These are phyloP conservation scores for Fringilla coelebs DNA, from an alignment of 2,797 vertebrate genomes.

Conservation along the genomic window DNA sequence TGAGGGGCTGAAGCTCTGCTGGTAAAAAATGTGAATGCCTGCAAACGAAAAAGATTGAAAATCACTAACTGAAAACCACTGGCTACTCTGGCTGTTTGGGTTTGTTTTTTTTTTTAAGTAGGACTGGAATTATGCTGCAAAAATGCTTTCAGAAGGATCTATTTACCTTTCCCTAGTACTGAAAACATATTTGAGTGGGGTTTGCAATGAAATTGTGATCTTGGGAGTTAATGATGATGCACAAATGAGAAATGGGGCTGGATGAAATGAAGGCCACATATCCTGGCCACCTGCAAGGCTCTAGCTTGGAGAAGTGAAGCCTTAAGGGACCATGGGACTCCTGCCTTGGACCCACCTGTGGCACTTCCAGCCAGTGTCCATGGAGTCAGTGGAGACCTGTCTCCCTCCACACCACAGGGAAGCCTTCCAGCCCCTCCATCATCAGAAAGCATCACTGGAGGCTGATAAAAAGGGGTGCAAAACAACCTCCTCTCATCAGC, in stretches of 20 bases:
- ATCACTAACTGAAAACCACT: not conserved
- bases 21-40: not conserved
- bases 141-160: not conserved
- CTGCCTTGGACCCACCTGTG: not conserved
- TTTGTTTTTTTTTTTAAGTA: not conserved
- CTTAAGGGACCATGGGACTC: not conserved
- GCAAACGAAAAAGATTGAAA: slow-evolving; percentile 26
- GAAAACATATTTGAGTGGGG: not conserved
- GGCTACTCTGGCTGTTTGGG: not conserved
- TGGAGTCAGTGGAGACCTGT: not conserved
- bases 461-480: not conserved
- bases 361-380: not conserved
- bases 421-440: not conserved
- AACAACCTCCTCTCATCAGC: not conserved
- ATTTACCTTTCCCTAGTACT: not conserved
- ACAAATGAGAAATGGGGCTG: not conserved
- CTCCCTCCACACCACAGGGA: not conserved
- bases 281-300: not conserved
- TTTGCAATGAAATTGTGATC: not conserved
- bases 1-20: not conserved
- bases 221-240: not conserved
- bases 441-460: not conserved
- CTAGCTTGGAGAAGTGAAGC: not conserved
- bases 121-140: not conserved
- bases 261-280: not conserved